Base-by-base conservation (phyloP, 2,797 vertebrate species). In the Galago senegalensis region DNA sequence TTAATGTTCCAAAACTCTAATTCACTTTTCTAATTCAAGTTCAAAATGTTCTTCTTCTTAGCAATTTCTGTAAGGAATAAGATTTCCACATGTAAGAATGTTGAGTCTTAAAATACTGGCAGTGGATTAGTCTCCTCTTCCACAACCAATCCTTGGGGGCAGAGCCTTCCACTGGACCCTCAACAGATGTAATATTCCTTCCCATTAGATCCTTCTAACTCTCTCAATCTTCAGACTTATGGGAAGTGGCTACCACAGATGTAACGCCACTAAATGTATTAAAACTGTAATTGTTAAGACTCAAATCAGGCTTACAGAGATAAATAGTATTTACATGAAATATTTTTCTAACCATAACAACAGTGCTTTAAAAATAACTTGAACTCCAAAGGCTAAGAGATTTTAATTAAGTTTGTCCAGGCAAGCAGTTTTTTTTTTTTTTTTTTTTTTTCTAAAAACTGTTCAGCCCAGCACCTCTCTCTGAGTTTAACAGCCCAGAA, bases 321-420 rank as follows among this genome's bases (percentile, higher is more conserved):
- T 16, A 89, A 89, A 86, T 60, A 40, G 2, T 29, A 76, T 43
- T 10, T 60, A 4, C 34, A 37, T 29, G 46, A 63, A 84, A 27
- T 75, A 69, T 58, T 75, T 93, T 63, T 85, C n/a, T 58, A 90
- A 76, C 63, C 18, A 46, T 20, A 49, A 63, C 4, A 92, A 18
- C 37, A 72, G 46, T 29, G 73, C 37, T 85, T 92, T 60, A 94
- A 84, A 53, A 89, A 83, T 46, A 86, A 61, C 8, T 25, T 87
- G 31, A 89, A 84, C 2, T 73, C 31, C 37, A 87, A 76, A 87
- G 20, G 83, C 25, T 53, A 73, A 89, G 84, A 79, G 25, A 18
- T 31, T 86, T 94, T 84, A 93, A 31, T 53, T 20, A 93, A 91
- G 79, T 65, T 23, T 69, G 13, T 72, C 18, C 8, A 81, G 29